Evolutionary conservation across 2,113 vertebrate species (phyloP).

Genomic region (Sapajus apella): DNA sequence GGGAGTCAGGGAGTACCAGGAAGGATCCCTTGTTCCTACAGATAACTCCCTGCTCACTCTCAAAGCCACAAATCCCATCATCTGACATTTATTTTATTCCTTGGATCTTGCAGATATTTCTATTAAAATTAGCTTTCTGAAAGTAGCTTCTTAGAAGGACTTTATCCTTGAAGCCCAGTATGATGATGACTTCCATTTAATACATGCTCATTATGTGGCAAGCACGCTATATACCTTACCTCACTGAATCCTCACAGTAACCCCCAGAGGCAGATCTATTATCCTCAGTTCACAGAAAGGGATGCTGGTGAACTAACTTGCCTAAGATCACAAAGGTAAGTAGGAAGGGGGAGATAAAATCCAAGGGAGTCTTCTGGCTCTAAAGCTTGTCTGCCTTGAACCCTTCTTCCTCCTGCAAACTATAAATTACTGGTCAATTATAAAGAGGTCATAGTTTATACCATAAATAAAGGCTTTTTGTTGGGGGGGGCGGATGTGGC

Average conservation of each 20-base stretch:
- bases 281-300: neutral
- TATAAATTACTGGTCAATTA: constrained; percentile 64
- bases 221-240: neutral
- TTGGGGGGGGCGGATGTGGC: no score
- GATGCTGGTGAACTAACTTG: neutral
- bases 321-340: neutral
- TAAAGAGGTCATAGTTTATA: constrained; percentile 45
- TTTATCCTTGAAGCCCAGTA: neutral
- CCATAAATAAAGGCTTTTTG: constrained; percentile 61
- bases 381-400: neutral
- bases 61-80: neutral
- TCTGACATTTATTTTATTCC: neutral
- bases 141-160: neutral
- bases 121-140: neutral
- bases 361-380: neutral
- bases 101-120: neutral
- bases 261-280: neutral
- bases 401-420: constrained; percentile 44
- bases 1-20: neutral
- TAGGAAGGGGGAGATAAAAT: neutral
- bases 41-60: neutral
- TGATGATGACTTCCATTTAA: neutral
- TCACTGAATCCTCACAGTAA: neutral
- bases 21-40: neutral
- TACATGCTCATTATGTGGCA: neutral